phyloP scores from a whole-genome alignment of 2,797 vertebrate species.

The Amazonetta brasiliensis region DNA sequence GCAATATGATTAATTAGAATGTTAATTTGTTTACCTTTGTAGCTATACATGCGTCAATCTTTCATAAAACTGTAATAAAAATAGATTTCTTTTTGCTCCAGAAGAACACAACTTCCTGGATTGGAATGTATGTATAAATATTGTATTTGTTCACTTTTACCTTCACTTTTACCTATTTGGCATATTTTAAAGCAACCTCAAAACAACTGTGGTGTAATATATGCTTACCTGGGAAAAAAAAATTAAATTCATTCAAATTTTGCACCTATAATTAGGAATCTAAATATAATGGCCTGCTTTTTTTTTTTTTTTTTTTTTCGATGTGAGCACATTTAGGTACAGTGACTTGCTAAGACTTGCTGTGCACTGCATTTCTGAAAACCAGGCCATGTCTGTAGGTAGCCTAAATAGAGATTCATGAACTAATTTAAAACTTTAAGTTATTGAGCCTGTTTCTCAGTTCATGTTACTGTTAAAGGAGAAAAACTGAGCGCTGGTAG shows the following conservation, averaged over 20 bases:
- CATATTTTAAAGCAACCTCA: background rate
- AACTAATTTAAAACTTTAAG: conserved; percentile 25
- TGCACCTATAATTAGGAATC: conserved; percentile 18
- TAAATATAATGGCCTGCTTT: conserved; percentile 59
- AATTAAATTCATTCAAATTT: background rate
- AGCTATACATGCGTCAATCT: background rate
- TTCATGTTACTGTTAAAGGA: background rate
- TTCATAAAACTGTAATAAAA: conserved; percentile 36
- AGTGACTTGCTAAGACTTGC: background rate
- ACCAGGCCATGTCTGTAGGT: conserved; percentile 50
- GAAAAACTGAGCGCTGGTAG: background rate
- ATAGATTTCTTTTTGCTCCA: background rate
- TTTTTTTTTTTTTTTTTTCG: conserved; percentile 5
- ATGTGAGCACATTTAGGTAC: background rate
- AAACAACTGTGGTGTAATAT: background rate
- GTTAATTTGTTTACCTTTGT: conserved; percentile 34
- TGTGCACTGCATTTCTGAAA: conserved; percentile 52
- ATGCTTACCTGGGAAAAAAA: background rate
- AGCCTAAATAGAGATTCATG: conserved; percentile 46
- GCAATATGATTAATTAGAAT: conserved; percentile 42
- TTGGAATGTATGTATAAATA: background rate
- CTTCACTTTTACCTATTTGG: background rate
- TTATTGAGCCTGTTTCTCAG: background rate
- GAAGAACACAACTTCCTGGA: background rate
- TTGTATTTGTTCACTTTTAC: background rate